Evolutionary conservation across 2,888 invertebrate genomes (phyloP), one percentile per base, ranked within the genome.

Genomic region (Digitonthophagus gazella): DNA sequence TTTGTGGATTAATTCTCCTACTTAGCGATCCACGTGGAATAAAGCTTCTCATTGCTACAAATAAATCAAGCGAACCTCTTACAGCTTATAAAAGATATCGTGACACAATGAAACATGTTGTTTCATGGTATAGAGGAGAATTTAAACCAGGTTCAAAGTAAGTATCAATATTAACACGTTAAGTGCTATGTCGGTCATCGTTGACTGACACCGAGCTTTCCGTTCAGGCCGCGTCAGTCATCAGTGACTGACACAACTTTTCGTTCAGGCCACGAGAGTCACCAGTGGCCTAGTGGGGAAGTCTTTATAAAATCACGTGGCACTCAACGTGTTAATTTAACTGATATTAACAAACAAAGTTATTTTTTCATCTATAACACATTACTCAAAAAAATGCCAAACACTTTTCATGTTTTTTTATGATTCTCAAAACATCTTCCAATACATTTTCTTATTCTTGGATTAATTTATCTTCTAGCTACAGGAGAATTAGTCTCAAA

Each of bases 11-110:
- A 19, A 82, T 95, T n/a, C 86, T 90, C 0, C 89, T 95, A 15
- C 84, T 96, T 70, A 85, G 93, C 0, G 85, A 95, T 66, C 91
- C 92, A 0, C 89, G 91, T 3, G 91, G 96, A 70, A 82, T 92
- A 4, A 84, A 86, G 0, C 87, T 94, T 28, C 85, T 96, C 3
- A 83, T 90, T 1, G 87, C 89, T 74, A 93, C 95, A 0, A 86
- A 88, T 16, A 89, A 90, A 76, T 93, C 93, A 19, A 86, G 87
- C 66, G 89, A 88, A 0, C 81, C 86, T 0, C 82, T 85, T 63
- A 86, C 88, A 0, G 90, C 94, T 0, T 93, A 93, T 81, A 87
- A 85, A 71, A 85, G 96, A 75, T 96, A 96, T 79, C 82, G 93
- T 4, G 88, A 91, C 3, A 96, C 96, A 0, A 83, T 93, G 55